These are phyloP conservation scores for Platygyra sinensis DNA, from an alignment of 64 coral and sea anemone genomes.

Conservation along the genomic window DNA sequence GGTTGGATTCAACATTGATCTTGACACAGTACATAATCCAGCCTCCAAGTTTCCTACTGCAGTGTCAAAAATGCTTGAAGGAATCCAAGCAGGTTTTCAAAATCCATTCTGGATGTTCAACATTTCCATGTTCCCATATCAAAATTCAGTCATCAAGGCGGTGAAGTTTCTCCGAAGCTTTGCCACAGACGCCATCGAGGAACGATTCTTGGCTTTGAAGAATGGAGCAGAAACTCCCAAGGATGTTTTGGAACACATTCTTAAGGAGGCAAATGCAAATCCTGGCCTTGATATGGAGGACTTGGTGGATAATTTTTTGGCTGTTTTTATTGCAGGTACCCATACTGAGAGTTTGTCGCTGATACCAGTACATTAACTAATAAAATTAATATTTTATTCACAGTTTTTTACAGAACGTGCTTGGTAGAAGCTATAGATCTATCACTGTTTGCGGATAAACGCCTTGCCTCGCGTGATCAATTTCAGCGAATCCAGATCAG, in stretches of 20 bases:
- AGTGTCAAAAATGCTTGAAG: slow-evolving; percentile 5
- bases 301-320: slow-evolving; percentile 71
- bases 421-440: too few species aligned
- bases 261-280: slow-evolving; percentile 45
- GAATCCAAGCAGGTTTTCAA: slow-evolving; percentile 12
- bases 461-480: too few species aligned
- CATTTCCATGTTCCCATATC: slow-evolving; percentile 36
- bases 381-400: too few species aligned
- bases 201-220: slow-evolving; percentile 35
- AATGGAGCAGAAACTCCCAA: slow-evolving; percentile 10
- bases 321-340: slow-evolving; percentile 73
- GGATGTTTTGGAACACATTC: slow-evolving; percentile 71
- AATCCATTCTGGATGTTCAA: slow-evolving; percentile 60
- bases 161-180: slow-evolving; percentile 55
- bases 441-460: too few species aligned
- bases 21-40: slow-evolving; percentile 42
- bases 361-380: too few species aligned
- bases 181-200: slow-evolving; percentile 54
- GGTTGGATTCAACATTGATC: slow-evolving; percentile 73
- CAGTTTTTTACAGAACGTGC: too few species aligned
- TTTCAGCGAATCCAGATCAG: too few species aligned
- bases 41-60: slow-evolving; percentile 56
- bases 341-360: too few species aligned
- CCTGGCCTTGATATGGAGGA: slow-evolving; percentile 47
- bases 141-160: slow-evolving; percentile 28